Percentiles rank a stretch among this genome's conserved stretches.
Conservation (phyloP, 64 coral and sea anemone genomes). For the Montipora efflorescens region DNA sequence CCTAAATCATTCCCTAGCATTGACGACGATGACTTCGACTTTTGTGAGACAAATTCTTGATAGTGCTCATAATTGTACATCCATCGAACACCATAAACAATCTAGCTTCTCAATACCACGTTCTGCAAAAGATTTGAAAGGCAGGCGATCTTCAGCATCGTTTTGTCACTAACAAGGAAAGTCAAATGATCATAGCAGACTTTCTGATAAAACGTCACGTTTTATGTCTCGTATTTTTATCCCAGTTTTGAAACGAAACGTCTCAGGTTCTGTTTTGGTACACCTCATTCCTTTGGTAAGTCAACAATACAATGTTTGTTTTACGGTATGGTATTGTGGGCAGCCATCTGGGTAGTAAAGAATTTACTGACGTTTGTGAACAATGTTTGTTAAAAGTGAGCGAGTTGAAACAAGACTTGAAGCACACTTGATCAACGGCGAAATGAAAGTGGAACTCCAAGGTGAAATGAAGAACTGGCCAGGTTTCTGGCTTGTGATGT, state of each 20-base stretch:
- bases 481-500: conserved; percentile 79
- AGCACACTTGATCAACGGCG: neutral
- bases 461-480: conserved; percentile 13
- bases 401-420: conserved; percentile 45
- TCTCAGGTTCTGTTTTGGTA: neutral
- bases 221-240: neutral
- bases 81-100: neutral
- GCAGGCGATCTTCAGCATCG: neutral
- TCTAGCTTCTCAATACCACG: neutral
- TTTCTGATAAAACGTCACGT: no score
- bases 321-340: neutral
- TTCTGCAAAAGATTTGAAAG: neutral
- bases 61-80: neutral
- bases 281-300: neutral
- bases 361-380: conserved; percentile 24
- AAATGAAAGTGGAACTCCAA: neutral
- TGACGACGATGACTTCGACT: conserved; percentile 6
- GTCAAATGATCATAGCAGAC: neutral
- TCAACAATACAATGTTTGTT: no score
- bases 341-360: neutral
- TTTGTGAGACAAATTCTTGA: neutral
- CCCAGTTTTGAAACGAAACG: neutral
- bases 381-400: conserved; percentile 10
- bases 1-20: neutral
- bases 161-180: neutral